Base-by-base conservation (phyloP, 1,140 invertebrate genomes). In the Zelostemma sp. region DNA sequence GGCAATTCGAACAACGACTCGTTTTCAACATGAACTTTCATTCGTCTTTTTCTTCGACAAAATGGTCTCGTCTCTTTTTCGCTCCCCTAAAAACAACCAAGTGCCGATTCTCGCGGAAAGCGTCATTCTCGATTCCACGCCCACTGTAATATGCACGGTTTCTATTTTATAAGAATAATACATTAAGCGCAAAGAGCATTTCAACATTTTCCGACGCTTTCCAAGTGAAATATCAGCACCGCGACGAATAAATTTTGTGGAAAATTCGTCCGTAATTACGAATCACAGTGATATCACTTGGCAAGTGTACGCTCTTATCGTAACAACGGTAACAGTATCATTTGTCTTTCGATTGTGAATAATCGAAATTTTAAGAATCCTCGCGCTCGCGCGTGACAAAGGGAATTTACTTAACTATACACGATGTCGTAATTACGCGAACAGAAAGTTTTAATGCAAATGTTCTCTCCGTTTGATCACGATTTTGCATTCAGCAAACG, bases 401-500 rank as follows among this genome's bases (percentile, higher is more conserved):
- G n/a, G n/a, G n/a, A n/a, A n/a, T n/a, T n/a, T n/a, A n/a, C n/a
- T n/a, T n/a, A n/a, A n/a, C n/a, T n/a, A n/a, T n/a, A n/a, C n/a
- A n/a, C n/a, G n/a, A n/a, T 28, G 8, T 35, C 11, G 33, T 35
- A 35, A 35, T 6, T 9, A 35, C 11, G 33, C 19, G n/a, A n/a
- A n/a, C n/a, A n/a, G n/a, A n/a, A n/a, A n/a, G 9, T 19, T 21
- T 47, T 21, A 47, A 47, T 47, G 11, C 17, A 19, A 47, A 47
- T n/a, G 11, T 19, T n/a, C 15, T 25, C 21, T 25, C 8, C 21
- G 21, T 25, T 25, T 43, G 12, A 16, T 43, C 14, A 8, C 41
- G 15, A 43, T 43, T 43, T 16, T 8, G 15, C 41, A 8, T 25
- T n/a, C 8, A 43, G 4, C 14, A 12, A 40, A 40, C 3, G 2